Percentiles rank a stretch among this genome's conserved stretches.
These are phyloP conservation scores for Andrena cerasifolii DNA, from an alignment of 1,140 invertebrate genomes.

Conservation along the genomic window DNA sequence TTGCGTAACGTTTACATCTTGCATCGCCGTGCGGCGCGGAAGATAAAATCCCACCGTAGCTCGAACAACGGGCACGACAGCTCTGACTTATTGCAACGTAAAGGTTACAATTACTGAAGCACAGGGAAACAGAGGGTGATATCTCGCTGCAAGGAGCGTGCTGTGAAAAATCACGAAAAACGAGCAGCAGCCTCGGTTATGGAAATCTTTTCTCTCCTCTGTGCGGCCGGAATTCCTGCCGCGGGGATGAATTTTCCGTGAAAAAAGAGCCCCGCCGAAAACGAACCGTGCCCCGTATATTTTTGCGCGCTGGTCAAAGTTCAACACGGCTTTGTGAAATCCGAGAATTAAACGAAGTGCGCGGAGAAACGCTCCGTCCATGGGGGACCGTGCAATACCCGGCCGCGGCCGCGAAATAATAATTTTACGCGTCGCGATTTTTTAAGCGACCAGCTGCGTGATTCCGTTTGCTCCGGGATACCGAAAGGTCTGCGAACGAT, in stretches of 20 bases:
- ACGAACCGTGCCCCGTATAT: neutral
- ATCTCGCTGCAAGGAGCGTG: neutral
- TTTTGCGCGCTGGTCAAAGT: constrained; percentile 12
- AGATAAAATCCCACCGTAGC: constrained; percentile 19
- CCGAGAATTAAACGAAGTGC: constrained; percentile 44
- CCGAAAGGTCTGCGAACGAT: no score
- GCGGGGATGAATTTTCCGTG: neutral
- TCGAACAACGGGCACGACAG: neutral
- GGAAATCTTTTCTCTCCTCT: neutral
- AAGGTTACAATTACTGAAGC: constrained; percentile 25
- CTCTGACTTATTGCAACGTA: constrained; percentile 31
- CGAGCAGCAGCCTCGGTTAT: neutral
- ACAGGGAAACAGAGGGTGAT: neutral
- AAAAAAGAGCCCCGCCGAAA: neutral
- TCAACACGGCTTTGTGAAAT: constrained; percentile 33
- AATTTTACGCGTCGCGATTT: constrained; percentile 17
- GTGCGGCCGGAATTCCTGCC: neutral
- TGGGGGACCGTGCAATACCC: neutral
- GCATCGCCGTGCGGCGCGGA: neutral
- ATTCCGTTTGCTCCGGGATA: neutral
- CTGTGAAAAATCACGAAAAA: neutral
- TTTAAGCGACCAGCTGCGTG: neutral
- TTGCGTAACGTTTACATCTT: constrained; percentile 23
- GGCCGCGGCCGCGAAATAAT: neutral
- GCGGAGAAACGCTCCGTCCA: constrained; percentile 15